These are phyloP conservation scores for Momotus momota DNA, from an alignment of 2,797 vertebrate species.

Conservation along the genomic window DNA sequence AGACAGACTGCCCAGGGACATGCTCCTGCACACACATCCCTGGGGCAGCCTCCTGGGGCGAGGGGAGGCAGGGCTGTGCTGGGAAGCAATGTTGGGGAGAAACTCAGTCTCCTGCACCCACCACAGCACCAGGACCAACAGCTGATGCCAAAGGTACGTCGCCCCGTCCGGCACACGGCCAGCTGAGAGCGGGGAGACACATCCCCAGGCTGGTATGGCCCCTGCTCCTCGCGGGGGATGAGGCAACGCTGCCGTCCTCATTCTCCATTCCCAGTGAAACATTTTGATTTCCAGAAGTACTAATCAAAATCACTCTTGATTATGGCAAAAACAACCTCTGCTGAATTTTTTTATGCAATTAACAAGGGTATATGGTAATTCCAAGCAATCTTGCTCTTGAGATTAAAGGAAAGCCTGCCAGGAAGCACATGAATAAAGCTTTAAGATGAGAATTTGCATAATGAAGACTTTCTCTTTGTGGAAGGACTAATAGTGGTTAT, in stretches of 20 bases:
- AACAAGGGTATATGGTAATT: constrained; percentile 82
- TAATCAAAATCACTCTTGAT: constrained; percentile 82
- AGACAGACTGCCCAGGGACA: background rate
- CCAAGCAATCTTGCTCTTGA: constrained; percentile 81
- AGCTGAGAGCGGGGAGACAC: background rate
- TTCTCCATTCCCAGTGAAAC: constrained; percentile 39
- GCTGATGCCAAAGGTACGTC: background rate
- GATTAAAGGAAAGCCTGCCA: constrained; percentile 82
- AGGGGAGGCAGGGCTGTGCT: background rate
- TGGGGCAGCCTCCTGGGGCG: fast-evolving
- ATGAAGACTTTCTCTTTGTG: constrained; percentile 75
- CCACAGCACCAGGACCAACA: fast-evolving
- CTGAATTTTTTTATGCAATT: constrained; percentile 77
- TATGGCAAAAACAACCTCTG: constrained; percentile 80
- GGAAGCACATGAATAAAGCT: constrained; percentile 81
- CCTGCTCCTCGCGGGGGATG: background rate
- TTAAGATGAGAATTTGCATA: constrained; percentile 83
- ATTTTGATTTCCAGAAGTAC: constrained; percentile 76
- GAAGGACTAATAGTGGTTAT: constrained; percentile 38
- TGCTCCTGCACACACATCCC: background rate
- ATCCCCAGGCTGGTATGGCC: background rate
- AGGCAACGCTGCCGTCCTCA: background rate
- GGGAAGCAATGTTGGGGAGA: fast-evolving
- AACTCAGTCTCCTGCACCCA: background rate
- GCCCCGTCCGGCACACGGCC: fast-evolving